phyloP scores from a whole-genome alignment of 2,888 invertebrate genomes.

The Heliothis peltigera region DNA sequence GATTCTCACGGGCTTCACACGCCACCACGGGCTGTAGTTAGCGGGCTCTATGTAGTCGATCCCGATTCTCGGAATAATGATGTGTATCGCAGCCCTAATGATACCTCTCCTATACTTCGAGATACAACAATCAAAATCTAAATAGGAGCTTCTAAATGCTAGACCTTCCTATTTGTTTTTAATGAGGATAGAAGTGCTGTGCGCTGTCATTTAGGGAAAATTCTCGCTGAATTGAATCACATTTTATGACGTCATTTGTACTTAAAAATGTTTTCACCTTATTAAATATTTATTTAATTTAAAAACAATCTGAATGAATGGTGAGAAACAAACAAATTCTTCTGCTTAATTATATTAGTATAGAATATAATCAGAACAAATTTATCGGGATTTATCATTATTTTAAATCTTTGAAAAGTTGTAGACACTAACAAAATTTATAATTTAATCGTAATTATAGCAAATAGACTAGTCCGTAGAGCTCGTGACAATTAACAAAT shows the following conservation, averaged over 20 bases:
- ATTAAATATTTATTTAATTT: too few relatives aligned
- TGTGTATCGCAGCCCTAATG: slow-evolving; percentile 76
- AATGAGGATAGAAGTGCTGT: slow-evolving; percentile 26
- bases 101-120: slow-evolving; percentile 71
- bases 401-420: too few relatives aligned
- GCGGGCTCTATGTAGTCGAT: slow-evolving; percentile 65
- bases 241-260: too few relatives aligned
- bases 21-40: slow-evolving; percentile 66
- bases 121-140: slow-evolving; percentile 66
- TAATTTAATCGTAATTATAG: slow-evolving; percentile 30
- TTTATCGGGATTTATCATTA: too few relatives aligned
- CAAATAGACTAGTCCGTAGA: slow-evolving; percentile 44
- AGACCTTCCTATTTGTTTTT: slow-evolving; percentile 41
- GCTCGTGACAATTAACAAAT: slow-evolving; percentile 31
- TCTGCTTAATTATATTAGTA: too few relatives aligned
- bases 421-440: slow-evolving; percentile 23
- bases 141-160: slow-evolving; percentile 29
- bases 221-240: too few relatives aligned
- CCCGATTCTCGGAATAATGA: slow-evolving; percentile 78
- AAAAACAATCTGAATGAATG: too few relatives aligned
- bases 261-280: too few relatives aligned
- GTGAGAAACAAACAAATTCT: too few relatives aligned
- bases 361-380: too few relatives aligned
- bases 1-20: slow-evolving; percentile 79
- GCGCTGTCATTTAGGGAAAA: not conserved